Conservation (phyloP, 2,113 vertebrate species). For the Heterotis niloticus region DNA sequence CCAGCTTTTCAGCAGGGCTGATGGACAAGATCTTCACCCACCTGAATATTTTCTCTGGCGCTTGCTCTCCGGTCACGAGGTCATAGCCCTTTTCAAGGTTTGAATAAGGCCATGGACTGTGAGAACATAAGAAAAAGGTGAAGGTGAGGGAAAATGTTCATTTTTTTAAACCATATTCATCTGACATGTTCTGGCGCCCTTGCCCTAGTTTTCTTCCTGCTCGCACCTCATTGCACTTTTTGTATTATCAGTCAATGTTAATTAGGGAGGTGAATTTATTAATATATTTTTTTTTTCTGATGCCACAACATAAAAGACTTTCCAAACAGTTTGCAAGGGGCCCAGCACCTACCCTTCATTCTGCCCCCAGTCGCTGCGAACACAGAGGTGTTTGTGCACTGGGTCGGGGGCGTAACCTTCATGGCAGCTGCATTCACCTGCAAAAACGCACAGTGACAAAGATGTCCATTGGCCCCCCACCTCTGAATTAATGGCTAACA, state of each 20-base stretch:
- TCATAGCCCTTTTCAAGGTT: slow-evolving; percentile 93
- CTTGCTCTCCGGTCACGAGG: slow-evolving; percentile 92
- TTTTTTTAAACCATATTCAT: background rate
- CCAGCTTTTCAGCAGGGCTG: background rate
- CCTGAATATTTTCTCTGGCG: slow-evolving; percentile 97
- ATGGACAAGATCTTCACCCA: slow-evolving; percentile 50
- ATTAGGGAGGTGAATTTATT: background rate
- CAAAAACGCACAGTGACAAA: slow-evolving; percentile 38
- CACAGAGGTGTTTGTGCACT: slow-evolving; percentile 82
- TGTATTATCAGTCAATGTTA: background rate
- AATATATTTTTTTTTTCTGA: background rate
- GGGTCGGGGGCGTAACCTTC: slow-evolving; percentile 90
- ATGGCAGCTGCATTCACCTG: slow-evolving; percentile 95
- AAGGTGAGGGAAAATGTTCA: background rate
- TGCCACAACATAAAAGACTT: too few species aligned
- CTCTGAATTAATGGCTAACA: slow-evolving; percentile 14
- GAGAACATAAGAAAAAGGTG: slow-evolving; percentile 5
- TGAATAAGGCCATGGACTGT: slow-evolving; percentile 93
- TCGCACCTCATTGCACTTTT: background rate
- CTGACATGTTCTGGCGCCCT: background rate
- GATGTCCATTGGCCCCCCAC: slow-evolving; percentile 36
- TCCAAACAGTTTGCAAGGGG: slow-evolving; percentile 16
- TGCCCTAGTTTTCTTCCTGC: background rate
- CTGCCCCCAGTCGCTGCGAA: slow-evolving; percentile 93
- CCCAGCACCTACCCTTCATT: slow-evolving; percentile 85